A percentile compares a stretch with the other conserved stretches of the same genome.
Evolutionary conservation across 2,797 vertebrate species (phyloP).

Genomic region (Psittacula echo): DNA sequence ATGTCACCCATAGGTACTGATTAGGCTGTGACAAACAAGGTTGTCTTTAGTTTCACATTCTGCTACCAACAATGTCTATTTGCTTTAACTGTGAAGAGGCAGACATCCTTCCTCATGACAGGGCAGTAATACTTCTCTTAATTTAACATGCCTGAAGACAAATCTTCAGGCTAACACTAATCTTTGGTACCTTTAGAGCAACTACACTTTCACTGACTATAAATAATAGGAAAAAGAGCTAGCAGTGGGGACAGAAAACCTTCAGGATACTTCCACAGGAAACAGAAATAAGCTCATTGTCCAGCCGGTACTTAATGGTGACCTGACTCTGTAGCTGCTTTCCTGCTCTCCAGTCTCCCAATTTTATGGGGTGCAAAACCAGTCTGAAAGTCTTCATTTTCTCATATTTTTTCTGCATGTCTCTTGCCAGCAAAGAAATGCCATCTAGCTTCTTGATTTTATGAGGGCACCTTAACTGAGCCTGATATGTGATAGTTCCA

Average conservation of each 20-base stretch:
- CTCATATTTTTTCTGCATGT: background rate
- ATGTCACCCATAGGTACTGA: slow-evolving; percentile 27
- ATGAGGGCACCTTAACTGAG: background rate
- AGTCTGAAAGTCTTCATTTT: background rate
- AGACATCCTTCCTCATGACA: background rate
- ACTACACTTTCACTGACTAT: background rate
- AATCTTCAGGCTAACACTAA: background rate
- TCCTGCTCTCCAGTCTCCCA: background rate
- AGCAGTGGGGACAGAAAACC: background rate
- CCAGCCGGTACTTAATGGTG: background rate
- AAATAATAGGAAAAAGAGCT: background rate
- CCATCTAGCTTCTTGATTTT: background rate
- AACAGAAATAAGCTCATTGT: background rate
- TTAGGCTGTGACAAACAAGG: slow-evolving; percentile 35
- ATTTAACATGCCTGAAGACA: slow-evolving; percentile 23
- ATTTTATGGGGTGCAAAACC: background rate
- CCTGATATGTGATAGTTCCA: background rate
- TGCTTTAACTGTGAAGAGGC: background rate
- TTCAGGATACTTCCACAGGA: background rate
- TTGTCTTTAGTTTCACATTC: slow-evolving; percentile 29
- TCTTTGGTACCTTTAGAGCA: background rate
- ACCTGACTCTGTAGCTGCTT: background rate
- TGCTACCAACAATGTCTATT: slow-evolving; percentile 22
- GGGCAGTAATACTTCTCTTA: background rate
- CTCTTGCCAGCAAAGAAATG: background rate